These are phyloP conservation scores for Calcarius lapponicus DNA, from an alignment of 2,797 vertebrate genomes.

Conservation along the genomic window DNA sequence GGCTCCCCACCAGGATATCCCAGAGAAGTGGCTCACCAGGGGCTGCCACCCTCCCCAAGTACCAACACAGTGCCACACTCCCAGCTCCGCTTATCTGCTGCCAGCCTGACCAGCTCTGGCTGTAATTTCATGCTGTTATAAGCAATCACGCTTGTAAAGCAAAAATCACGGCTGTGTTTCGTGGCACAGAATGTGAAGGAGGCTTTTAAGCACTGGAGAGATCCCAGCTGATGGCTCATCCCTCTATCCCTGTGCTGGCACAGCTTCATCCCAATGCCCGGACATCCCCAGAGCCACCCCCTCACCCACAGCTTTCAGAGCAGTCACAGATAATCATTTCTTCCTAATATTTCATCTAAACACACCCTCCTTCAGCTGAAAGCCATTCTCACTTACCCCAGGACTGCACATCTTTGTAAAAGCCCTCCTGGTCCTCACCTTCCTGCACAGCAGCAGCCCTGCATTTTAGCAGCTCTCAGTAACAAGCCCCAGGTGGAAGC, in stretches of 20 bases:
- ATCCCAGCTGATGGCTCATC: background rate
- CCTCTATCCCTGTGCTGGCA: background rate
- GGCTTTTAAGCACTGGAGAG: background rate
- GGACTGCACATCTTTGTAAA: background rate
- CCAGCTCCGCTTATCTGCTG: background rate
- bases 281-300: fast-evolving
- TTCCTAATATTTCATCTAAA: background rate
- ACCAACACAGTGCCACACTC: background rate
- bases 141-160: conserved; percentile 43
- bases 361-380: background rate
- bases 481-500: background rate
- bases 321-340: background rate
- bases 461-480: background rate
- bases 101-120: conserved; percentile 19
- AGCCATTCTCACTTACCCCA: background rate
- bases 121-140: conserved; percentile 40
- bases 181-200: background rate
- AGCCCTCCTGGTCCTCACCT: background rate
- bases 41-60: background rate
- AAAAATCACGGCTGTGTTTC: background rate
- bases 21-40: background rate
- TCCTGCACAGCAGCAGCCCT: background rate
- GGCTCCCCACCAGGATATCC: background rate
- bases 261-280: fast-evolving
- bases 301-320: background rate